These are phyloP conservation scores for Melinopterus prodromus DNA, from an alignment of 2,888 invertebrate species.

Conservation along the genomic window DNA sequence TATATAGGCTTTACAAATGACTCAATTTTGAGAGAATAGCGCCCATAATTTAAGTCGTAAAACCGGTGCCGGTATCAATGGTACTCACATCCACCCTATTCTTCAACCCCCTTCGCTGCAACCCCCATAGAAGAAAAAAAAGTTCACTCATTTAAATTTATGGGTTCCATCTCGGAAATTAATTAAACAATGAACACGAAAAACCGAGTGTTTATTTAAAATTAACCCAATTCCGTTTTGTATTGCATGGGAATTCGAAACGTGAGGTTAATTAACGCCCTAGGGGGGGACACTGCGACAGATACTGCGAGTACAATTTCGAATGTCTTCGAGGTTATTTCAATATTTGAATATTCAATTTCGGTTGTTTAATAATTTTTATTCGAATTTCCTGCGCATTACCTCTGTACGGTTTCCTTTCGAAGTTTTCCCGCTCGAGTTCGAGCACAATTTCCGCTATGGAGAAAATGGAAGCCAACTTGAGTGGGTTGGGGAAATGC, in stretches of 20 bases:
- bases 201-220: background rate
- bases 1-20: slow-evolving; percentile 4
- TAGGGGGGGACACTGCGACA: background rate
- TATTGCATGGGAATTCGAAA: background rate
- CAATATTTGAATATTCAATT: slow-evolving; percentile 42
- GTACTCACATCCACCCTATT: background rate
- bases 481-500: background rate
- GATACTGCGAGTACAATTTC: background rate
- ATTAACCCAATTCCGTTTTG: background rate
- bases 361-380: background rate
- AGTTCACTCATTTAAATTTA: background rate
- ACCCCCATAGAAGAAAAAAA: background rate
- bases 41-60: slow-evolving; percentile 4
- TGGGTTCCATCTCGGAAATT: background rate
- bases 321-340: slow-evolving; percentile 39
- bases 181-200: background rate
- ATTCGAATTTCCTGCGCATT: background rate
- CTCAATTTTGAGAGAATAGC: background rate
- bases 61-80: slow-evolving; percentile 4
- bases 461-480: background rate
- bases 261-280: background rate
- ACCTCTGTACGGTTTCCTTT: background rate
- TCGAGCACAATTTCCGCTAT: background rate
- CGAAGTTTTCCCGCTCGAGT: background rate
- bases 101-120: background rate